Conservation (phyloP, 1,140 invertebrate genomes). For the Daktulosphaira vitifoliae region DNA sequence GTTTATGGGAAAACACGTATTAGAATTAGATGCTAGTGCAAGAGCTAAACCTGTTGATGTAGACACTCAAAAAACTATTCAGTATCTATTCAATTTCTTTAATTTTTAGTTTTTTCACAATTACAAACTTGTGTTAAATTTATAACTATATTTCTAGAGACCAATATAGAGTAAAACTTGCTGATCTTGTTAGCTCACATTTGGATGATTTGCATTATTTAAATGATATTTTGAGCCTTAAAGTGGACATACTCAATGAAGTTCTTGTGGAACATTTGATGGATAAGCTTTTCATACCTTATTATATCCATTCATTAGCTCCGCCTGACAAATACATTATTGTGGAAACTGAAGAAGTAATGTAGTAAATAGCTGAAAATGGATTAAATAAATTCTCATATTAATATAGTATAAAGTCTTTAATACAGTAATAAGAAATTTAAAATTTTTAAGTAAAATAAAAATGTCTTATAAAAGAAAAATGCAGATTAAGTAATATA, state of each 20-base stretch:
- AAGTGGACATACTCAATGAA: conserved; percentile 87
- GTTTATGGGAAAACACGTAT: conserved; percentile 97
- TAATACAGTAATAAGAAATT: no score
- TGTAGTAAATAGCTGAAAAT: not conserved
- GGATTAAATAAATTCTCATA: no score
- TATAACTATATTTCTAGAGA: conserved; percentile 41
- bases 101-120: conserved; percentile 14
- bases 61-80: conserved; percentile 75
- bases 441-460: no score
- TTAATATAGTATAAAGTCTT: no score
- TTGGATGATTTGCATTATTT: conserved; percentile 96
- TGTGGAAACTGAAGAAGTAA: conserved; percentile 46
- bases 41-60: conserved; percentile 49
- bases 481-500: no score
- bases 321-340: conserved; percentile 43
- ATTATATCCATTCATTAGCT: conserved; percentile 86
- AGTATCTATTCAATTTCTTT: conserved; percentile 4
- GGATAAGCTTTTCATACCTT: conserved; percentile 83
- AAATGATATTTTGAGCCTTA: conserved; percentile 89
- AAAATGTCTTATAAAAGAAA: no score
- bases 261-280: conserved; percentile 92
- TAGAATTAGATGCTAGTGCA: conserved; percentile 91
- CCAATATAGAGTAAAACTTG: conserved; percentile 46
- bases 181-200: conserved; percentile 94
- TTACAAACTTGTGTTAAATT: conserved; percentile 8